A percentile compares a stretch with the other conserved stretches of the same genome.
Conservation (phyloP, 2,113 vertebrate species). For the Ochotona princeps region DNA sequence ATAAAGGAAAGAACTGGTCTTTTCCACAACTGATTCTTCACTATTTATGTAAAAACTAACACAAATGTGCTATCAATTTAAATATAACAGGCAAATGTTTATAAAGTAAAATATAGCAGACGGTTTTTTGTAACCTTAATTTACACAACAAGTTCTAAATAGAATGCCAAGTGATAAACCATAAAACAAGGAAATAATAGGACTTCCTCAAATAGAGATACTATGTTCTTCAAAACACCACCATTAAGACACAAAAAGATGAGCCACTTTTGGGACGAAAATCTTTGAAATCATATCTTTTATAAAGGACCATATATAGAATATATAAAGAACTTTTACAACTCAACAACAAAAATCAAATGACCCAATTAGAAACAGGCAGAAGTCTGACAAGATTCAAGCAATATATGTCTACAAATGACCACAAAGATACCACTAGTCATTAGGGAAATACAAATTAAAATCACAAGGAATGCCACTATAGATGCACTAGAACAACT, state of each 20-base stretch:
- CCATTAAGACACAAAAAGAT: background rate
- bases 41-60: background rate
- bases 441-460: constrained; percentile 16
- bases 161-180: background rate
- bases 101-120: background rate
- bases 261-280: background rate
- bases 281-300: background rate
- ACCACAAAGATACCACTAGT: background rate
- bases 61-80: background rate
- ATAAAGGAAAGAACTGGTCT: background rate
- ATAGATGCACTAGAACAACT: background rate
- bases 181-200: background rate
- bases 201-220: background rate
- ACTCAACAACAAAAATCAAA: constrained; percentile 1
- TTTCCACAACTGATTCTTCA: background rate
- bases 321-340: background rate
- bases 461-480: background rate
- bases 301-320: background rate
- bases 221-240: background rate
- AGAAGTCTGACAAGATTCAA: background rate
- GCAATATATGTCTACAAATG: background rate
- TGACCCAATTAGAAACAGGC: background rate
- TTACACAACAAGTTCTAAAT: background rate
- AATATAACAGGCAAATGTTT: background rate
- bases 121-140: background rate